Evolutionary conservation across 35 echinoderm and acorn worm species (phyloP), one percentile per base, ranked within the genome.

Genomic region (Lytechinus pictus): DNA sequence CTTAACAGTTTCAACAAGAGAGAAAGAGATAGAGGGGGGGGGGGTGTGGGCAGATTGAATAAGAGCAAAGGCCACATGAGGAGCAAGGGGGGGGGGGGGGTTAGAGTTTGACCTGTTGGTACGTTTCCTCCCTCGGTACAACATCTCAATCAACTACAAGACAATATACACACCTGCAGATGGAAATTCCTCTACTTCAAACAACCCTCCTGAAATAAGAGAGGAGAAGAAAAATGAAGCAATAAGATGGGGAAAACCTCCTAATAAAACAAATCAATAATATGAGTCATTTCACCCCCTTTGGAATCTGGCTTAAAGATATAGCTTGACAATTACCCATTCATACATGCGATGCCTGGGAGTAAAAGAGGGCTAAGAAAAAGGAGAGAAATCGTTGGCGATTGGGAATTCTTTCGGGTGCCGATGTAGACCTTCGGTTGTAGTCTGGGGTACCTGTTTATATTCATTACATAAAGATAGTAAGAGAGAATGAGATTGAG

Each of bases 231-330:
- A 79, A 79, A n/a, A 24, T 5, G 66, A 79, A 79, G 14, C 28
- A 54, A 54, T 90, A 54, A 90, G 29, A 54, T 12, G 6, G 44
- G 33, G 52, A 12, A 44, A 54, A 54, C 88, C 88, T 90, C 29
- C 88, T 90, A 90, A 90, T 90, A 90, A 90, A 90, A 90, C 88
- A 90, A 90, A 90, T 90, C 88, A 90, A 90, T 90, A 90, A 54
- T 54, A 90, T 90, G 88, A 90, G 88, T 90, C 88, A 90, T 12
- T 3, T 3, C 27, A 90, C 6, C 88, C 52, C 88, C 10, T 52
- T 51, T 90, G 13, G 14, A 90, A 44, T 51, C 88, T 52, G 88
- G 52, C 52, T 90, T 90, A 90, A 52, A 44, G 29, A 90, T 90
- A 44, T 90, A 90, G 24, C 88, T 33, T 90, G 88, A 90, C 88